Percentiles rank a stretch among this genome's conserved stretches.
phyloP scores from a whole-genome alignment of 2,113 vertebrate genomes.

The Vicugna pacos region DNA sequence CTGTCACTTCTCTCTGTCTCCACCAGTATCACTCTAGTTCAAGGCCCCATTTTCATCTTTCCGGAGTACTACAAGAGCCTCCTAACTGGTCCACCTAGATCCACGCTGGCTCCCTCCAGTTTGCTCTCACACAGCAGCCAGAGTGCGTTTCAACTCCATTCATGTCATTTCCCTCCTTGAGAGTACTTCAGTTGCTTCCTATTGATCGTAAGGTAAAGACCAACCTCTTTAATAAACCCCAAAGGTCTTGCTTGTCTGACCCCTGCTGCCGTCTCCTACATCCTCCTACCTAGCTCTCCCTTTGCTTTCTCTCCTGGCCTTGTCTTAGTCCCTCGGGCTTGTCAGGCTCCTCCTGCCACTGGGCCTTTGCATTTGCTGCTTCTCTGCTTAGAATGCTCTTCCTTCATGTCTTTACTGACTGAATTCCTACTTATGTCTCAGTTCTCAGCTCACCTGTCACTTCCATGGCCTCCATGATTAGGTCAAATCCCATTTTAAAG shows the following conservation, averaged over 20 bases:
- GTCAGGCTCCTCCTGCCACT: neutral
- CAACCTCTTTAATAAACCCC: neutral
- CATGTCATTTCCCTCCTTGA: conserved; percentile 9
- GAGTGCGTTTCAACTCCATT: neutral
- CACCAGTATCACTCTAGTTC: neutral
- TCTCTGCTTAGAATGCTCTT: neutral
- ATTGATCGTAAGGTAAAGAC: conserved; percentile 13
- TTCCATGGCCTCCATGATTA: neutral
- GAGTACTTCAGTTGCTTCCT: neutral
- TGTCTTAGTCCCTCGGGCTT: neutral
- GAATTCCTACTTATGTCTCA: neutral
- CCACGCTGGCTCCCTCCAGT: neutral
- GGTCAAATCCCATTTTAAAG: neutral
- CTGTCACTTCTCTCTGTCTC: neutral
- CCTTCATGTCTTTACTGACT: neutral
- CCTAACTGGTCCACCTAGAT: neutral
- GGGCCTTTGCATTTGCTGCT: neutral
- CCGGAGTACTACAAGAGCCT: neutral
- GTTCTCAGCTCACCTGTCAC: neutral
- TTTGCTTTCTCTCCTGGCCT: neutral
- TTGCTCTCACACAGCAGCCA: neutral
- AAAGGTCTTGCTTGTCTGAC: neutral
- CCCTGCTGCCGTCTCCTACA: fast-evolving
- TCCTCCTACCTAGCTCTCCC: neutral
- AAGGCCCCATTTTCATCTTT: neutral